Base-by-base conservation (phyloP, 2,797 vertebrate genomes). In the Gila robusta region DNA sequence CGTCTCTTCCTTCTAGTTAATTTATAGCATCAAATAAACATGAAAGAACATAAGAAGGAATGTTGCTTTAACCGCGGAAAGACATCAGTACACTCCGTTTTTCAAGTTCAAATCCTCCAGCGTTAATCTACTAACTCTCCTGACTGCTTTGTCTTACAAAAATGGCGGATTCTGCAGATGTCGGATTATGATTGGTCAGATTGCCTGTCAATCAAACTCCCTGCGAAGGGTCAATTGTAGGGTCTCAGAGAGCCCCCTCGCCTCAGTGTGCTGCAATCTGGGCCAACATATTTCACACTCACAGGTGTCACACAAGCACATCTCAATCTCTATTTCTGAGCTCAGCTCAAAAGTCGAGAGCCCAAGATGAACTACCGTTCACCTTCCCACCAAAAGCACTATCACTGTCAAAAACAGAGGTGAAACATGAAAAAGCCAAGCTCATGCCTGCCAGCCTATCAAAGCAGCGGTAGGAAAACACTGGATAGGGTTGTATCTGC, bases 381-480 rank as follows among this genome's bases (percentile, higher is more conserved):
- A 81, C 74, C 83, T 79, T 52, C 26, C 69, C 49, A 67, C 47
- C 32, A 73, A 81, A 83, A 41, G 78, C 83, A 79, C 86, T 47
- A 81, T 74, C 72, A 86, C 80, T 84, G 87, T 84, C 81, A 78
- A 79, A 84, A 67, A 72, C 59, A 59, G 72, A 56, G 67, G 70
- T 70, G 83, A 66, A 86, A 85, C 71, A 81, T 83, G 79, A 88
- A 83, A 86, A 70, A 88, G 84, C 80, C 79, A 73, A 62, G 71
- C 49, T 14, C 52, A 81, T 77, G 52, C 70, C 52, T 87, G 67
- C 66, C 67, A 82, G 32, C 28, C 56, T 82, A 71, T 71, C 41
- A 78, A 35, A 87, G 54, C 21, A 47, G 37, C 67, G 21, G 59
- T 64, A 41, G 62, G 56, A 49, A 82, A 64, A 85, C 54, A 76